phyloP scores from a whole-genome alignment of 2,797 vertebrate species.

The Leuciscus waleckii region DNA sequence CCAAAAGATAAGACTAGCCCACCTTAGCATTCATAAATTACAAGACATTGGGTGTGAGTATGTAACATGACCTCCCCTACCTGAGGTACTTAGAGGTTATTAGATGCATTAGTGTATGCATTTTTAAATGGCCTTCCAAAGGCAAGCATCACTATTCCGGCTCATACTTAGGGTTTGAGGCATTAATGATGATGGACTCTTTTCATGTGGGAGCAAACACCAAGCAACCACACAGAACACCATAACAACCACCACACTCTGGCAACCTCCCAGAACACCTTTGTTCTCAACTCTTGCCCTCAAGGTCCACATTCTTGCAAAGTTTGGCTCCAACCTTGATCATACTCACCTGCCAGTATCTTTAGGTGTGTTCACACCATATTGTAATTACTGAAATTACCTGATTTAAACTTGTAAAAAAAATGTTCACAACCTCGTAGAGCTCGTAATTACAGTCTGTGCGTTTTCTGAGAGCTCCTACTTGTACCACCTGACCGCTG shows the following conservation, averaged over 20 bases:
- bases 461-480: too few species aligned
- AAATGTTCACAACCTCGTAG: too few species aligned
- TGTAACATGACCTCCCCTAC: slow-evolving; percentile 53
- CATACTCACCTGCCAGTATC: neutral
- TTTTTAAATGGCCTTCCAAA: neutral
- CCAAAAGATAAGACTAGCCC: slow-evolving; percentile 65
- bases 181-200: neutral
- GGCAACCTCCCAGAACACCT: neutral
- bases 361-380: neutral
- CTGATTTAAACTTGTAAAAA: too few species aligned
- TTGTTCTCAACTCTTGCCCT: neutral
- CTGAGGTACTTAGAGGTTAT: slow-evolving; percentile 21
- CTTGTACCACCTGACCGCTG: neutral
- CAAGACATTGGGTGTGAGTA: slow-evolving; percentile 56
- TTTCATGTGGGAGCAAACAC: neutral
- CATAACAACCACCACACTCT: neutral
- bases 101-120: slow-evolving; percentile 24
- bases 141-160: neutral
- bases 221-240: neutral
- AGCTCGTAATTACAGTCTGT: too few species aligned
- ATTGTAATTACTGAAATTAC: neutral
- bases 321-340: neutral
- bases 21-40: slow-evolving; percentile 60
- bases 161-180: neutral
- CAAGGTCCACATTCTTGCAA: neutral